Conservation (phyloP, 2,888 invertebrate species). For the Plebejus anna region DNA sequence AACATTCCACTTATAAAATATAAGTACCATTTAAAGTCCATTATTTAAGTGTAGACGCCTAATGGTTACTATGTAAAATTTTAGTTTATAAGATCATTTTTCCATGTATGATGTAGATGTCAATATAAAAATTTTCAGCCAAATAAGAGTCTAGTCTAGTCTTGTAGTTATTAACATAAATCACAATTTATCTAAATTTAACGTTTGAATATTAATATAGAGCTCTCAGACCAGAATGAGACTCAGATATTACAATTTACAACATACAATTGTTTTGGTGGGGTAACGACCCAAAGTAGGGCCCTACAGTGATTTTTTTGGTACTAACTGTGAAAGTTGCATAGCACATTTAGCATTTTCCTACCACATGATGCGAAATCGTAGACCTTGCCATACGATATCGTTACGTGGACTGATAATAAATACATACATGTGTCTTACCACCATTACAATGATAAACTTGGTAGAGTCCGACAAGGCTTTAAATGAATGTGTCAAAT, state of each 20-base stretch:
- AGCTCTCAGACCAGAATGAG: background rate
- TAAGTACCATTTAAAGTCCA: background rate
- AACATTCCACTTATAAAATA: conserved; percentile 4
- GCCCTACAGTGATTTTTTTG: no score
- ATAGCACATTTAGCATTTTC: no score
- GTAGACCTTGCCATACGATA: no score
- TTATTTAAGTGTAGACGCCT: background rate
- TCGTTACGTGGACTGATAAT: no score
- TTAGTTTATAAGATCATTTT: background rate
- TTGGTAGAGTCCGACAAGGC: no score
- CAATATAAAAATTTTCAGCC: background rate
- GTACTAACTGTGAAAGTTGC: no score
- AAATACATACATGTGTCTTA: no score
- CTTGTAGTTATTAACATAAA: background rate
- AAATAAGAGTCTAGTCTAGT: background rate
- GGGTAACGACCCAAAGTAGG: background rate
- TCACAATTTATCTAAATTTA: background rate
- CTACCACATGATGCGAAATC: no score
- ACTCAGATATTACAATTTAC: background rate
- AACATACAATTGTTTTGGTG: background rate
- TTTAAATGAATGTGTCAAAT: no score
- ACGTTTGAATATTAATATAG: background rate
- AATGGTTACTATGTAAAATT: background rate
- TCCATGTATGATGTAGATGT: background rate
- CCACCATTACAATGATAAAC: no score